Evolutionary conservation across 2,797 vertebrate species (phyloP).

Genomic region (Sebastes nivosus): DNA sequence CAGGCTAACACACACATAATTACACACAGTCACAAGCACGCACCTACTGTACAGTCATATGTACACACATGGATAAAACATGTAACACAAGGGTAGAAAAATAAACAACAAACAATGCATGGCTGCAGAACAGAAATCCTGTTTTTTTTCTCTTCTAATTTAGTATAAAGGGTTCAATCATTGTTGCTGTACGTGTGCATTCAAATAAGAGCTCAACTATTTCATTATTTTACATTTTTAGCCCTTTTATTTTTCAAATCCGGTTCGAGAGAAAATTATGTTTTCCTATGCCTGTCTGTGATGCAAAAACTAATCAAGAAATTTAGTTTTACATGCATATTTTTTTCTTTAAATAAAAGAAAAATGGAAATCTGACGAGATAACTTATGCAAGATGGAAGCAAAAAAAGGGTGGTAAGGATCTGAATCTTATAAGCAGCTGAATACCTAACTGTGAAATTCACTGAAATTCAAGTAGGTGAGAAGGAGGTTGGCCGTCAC

Average conservation of each 20-base stretch:
- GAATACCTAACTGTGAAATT: not conserved
- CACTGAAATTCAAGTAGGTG: not conserved
- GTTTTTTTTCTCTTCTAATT: constrained; percentile 25
- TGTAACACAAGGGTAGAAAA: constrained; percentile 8
- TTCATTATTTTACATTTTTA: not conserved
- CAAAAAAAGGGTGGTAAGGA: not conserved
- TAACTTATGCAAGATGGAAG: not conserved
- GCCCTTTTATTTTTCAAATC: not conserved
- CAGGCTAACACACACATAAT: constrained; percentile 29
- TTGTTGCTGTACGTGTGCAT: not conserved
- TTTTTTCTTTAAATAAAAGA: not conserved
- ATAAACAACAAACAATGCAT: constrained; percentile 10
- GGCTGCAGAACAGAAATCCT: not conserved
- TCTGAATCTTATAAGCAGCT: not conserved
- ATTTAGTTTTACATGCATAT: not conserved
- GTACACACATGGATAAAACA: constrained; percentile 38
- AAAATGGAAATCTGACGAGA: not conserved
- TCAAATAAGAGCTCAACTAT: not conserved
- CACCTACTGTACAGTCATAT: constrained; percentile 27
- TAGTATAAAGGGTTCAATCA: not conserved
- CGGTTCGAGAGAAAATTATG: not conserved
- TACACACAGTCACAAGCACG: constrained; percentile 33
- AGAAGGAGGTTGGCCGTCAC: not conserved
- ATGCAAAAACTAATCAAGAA: not conserved
- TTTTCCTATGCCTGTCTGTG: not conserved